Base-by-base conservation (phyloP, 1,140 invertebrate genomes). In the Tetragnatha versicolor region DNA sequence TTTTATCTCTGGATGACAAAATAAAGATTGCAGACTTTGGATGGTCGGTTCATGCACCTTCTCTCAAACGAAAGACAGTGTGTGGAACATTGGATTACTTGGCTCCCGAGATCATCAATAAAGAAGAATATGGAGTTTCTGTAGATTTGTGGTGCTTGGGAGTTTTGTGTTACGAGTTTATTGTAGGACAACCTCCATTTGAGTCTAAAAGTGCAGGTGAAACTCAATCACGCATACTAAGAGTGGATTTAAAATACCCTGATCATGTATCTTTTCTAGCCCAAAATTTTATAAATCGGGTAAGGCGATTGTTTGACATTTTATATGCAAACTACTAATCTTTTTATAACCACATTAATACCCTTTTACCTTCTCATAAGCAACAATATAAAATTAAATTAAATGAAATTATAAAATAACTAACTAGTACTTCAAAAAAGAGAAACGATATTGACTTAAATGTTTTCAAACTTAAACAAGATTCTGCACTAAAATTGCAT, bases 81-180 rank as follows among this genome's bases (percentile, higher is more conserved):
- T 96, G 94, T 85, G 96, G 95, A 9, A 97, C 95, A 5, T 86
- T 96, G 42, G 95, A 98, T 86, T 98, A 98, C 85, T 86, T 98
- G 9, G 93, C 95, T 10, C 96, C 96, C 3, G 96, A 97, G 87
- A 97, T 98, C 94, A 89, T 97, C 10, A 89, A 90, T 76, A 88
- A 90, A 6, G 88, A 90, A 84, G 84, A 88, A 0, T 95, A 97
- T 83, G 90, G 92, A 82, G 89, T 93, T 53, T 90, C 90, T 75
- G 93, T 86, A 95, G 1, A 97, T 85, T 89, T 93, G 68, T 97
- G 95, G 94, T 95, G 94, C 85, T 87, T 98, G 51, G 97, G 97
- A 33, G 92, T 99, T 42, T 88, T 98, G 0, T 93, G 93, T 81
- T 99, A 97, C 84, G 97, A 99, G 87, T 97, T 99, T 86, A 88